Conservation (phyloP, 2,797 vertebrate genomes). For the Meriones psammophilus region DNA sequence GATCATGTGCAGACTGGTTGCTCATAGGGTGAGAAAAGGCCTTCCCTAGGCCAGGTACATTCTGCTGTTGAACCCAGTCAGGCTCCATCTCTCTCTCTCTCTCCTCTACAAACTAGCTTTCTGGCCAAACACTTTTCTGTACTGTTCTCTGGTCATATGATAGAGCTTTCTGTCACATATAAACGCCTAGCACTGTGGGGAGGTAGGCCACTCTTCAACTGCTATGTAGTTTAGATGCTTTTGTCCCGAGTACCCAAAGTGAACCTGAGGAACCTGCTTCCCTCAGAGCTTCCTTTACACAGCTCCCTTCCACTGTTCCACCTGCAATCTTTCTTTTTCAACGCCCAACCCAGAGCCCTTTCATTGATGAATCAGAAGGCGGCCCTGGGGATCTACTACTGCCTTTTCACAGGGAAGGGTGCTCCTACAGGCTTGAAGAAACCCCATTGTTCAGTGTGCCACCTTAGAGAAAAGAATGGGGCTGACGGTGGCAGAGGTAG, state of each 20-base stretch:
- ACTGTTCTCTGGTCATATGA: neutral
- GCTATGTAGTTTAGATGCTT: slow-evolving; percentile 81
- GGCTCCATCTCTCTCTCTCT: rapidly evolving
- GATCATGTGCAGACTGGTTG: neutral
- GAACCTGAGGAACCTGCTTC: neutral
- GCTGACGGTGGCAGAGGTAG: too few species aligned
- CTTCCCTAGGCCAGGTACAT: neutral
- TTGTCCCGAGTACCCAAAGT: slow-evolving; percentile 69
- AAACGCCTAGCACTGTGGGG: slow-evolving; percentile 47
- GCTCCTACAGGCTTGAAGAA: slow-evolving; percentile 60
- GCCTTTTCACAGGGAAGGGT: slow-evolving; percentile 68
- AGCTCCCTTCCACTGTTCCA: slow-evolving; percentile 61
- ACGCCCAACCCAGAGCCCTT: slow-evolving; percentile 17
- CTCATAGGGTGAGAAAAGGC: neutral
- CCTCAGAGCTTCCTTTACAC: slow-evolving; percentile 79
- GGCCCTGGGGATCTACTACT: slow-evolving; percentile 24
- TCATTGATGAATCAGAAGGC: slow-evolving; percentile 59
- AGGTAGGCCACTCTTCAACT: slow-evolving; percentile 57
- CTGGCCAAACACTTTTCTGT: slow-evolving; percentile 15
- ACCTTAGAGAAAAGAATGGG: neutral
- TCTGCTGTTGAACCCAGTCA: neutral
- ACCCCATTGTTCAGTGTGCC: slow-evolving; percentile 59
- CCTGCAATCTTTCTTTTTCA: slow-evolving; percentile 62
- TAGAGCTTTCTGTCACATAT: slow-evolving; percentile 54
- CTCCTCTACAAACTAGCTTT: slow-evolving; percentile 1